phyloP scores from a whole-genome alignment of 2,888 invertebrate genomes.

The Oligia strigilis region DNA sequence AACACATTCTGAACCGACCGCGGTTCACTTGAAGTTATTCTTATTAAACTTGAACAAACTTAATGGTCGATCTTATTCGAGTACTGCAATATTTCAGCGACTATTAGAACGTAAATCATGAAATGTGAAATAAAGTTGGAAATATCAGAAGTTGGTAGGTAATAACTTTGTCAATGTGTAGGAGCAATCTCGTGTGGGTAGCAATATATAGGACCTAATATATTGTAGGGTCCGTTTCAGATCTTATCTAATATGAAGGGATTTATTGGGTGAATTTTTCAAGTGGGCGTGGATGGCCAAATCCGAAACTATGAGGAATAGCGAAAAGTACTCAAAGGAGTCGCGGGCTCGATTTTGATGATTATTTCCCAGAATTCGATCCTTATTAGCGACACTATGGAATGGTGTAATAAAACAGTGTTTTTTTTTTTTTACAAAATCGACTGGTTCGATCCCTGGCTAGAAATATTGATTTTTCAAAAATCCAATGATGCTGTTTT shows the following conservation, averaged over 20 bases:
- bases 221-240: not conserved
- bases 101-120: conserved; percentile 60
- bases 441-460: no score
- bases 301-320: no score
- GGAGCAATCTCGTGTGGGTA: not conserved
- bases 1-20: conserved; percentile 44
- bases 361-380: no score
- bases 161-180: conserved; percentile 49
- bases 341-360: no score
- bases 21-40: conserved; percentile 54
- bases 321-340: no score
- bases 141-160: conserved; percentile 21
- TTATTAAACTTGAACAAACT: conserved; percentile 63
- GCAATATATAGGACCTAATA: not conserved
- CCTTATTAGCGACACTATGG: no score
- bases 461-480: no score
- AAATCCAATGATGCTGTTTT: no score
- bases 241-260: not conserved
- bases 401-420: no score
- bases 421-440: no score
- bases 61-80: conserved; percentile 50
- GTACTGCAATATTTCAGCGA: conserved; percentile 54
- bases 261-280: no score
- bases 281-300: no score
- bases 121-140: conserved; percentile 57